phyloP scores from a whole-genome alignment of 2,797 vertebrate genomes.

The Borostomias antarcticus region DNA sequence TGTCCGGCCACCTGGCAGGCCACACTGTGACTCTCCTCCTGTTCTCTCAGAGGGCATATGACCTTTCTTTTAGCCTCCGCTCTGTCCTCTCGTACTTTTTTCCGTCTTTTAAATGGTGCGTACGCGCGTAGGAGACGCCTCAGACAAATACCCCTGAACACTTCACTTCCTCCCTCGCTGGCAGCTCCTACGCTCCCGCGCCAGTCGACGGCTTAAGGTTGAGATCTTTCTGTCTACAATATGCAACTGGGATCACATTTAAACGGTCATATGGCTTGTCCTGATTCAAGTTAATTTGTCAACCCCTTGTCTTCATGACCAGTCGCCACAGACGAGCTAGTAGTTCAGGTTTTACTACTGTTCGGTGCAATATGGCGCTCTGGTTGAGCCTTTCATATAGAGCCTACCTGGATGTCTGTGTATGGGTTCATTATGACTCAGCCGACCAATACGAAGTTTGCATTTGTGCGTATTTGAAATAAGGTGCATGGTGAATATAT shows the following conservation, averaged over 20 bases:
- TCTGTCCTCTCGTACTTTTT: conserved; percentile 11
- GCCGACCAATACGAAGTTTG: conserved; percentile 63
- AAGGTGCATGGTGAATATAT: neutral
- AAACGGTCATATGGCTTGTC: neutral
- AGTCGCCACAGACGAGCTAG: neutral
- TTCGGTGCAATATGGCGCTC: neutral
- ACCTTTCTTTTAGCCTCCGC: conserved; percentile 1
- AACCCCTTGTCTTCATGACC: too few relatives aligned
- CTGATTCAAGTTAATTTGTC: neutral
- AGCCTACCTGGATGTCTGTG: conserved; percentile 60
- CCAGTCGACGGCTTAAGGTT: conserved; percentile 6
- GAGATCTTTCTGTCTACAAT: neutral
- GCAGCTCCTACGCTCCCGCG: neutral
- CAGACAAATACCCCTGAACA: conserved; percentile 7
- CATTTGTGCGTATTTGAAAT: conserved; percentile 27
- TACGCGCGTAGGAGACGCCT: conserved; percentile 15
- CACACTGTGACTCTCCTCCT: neutral
- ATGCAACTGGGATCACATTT: neutral
- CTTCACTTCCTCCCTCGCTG: conserved; percentile 27
- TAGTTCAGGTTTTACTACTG: neutral
- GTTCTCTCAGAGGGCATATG: conserved; percentile 8
- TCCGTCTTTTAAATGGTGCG: neutral
- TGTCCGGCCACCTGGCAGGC: neutral
- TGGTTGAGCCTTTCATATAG: conserved; percentile 56
- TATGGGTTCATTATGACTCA: conserved; percentile 62